Base-by-base conservation (phyloP, 1,140 invertebrate species). In the Whitmania pigra region DNA sequence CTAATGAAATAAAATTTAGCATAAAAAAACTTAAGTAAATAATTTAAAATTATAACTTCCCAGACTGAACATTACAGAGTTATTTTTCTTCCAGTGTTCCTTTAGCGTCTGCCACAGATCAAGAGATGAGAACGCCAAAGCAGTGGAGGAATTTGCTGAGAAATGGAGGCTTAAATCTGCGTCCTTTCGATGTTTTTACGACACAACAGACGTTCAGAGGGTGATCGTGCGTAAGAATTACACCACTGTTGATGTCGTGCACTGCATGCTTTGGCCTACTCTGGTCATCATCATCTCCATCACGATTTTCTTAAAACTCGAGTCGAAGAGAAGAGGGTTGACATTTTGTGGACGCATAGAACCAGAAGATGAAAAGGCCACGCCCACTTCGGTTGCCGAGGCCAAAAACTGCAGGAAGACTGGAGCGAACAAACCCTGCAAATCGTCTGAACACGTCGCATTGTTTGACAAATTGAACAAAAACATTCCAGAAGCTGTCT, bases 181-280 rank as follows among this genome's bases (percentile, higher is more conserved):
- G 27, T 40, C 63, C 11, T 68, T 74, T 54, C 25, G 53, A 18
- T 74, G 73, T 54, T 74, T 72, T 71, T 74, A 74, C 71, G 55
- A 74, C 73, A 71, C 70, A 20, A 69, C 18, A 0, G 53, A 74
- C 53, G 27, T 29, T 22, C 20, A 43, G 3, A 66, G 49, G 53
- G 71, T 74, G 25, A 74, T 74, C 67, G 69, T 55, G 40, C 9
- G 22, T 0, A 74, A 74, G 66, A 71, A 27, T 22, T 60, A 74
- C 70, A 69, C 57, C 29, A 43, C 53, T 53, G 31, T 63, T 40
- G 60, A 74, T 49, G 73, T 74, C n/a, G 70, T 74, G 18, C 70
- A 74, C 49, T 63, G 73, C 71, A 74, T 74, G 73, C 57, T 74
- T 22, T 74, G 73, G 73, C 73, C 73, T 18, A 67, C 70, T 15